phyloP scores from a whole-genome alignment of 2,888 invertebrate species.

The Leptinotarsa juncta region DNA sequence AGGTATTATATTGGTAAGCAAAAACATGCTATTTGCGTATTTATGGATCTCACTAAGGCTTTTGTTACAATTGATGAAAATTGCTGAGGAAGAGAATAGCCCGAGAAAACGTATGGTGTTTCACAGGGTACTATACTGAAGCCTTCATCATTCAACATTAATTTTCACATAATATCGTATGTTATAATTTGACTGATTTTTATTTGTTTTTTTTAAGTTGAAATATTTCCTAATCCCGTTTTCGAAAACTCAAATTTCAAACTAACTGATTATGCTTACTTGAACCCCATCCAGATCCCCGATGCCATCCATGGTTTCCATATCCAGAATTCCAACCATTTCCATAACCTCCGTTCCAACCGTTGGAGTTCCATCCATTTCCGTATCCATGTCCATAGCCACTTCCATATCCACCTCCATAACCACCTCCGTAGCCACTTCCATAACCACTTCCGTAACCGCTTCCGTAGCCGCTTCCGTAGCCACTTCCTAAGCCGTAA shows the following conservation, averaged over 20 bases:
- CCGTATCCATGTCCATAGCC: slow-evolving; percentile 30
- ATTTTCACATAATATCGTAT: background rate
- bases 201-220: background rate
- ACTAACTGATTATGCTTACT: background rate
- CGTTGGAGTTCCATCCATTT: slow-evolving; percentile 21
- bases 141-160: too few species aligned
- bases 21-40: too few species aligned
- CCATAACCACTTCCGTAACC: slow-evolving; percentile 9
- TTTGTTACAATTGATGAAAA: too few species aligned
- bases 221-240: background rate
- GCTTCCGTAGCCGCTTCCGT: background rate
- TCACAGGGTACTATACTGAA: too few species aligned
- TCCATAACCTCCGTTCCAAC: slow-evolving; percentile 28
- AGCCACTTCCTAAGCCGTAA: background rate
- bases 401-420: slow-evolving; percentile 25
- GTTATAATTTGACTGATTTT: background rate
- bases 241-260: too few species aligned
- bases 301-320: background rate
- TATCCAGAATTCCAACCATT: slow-evolving; percentile 19
- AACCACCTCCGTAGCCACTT: slow-evolving; percentile 20
- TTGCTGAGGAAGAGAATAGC: too few species aligned
- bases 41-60: too few species aligned
- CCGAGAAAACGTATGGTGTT: too few species aligned
- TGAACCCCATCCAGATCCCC: slow-evolving; percentile 13
- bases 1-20: too few species aligned